Evolutionary conservation across 64 coral and sea anemone species (phyloP).

Genomic region (Pocillopora damicornis): DNA sequence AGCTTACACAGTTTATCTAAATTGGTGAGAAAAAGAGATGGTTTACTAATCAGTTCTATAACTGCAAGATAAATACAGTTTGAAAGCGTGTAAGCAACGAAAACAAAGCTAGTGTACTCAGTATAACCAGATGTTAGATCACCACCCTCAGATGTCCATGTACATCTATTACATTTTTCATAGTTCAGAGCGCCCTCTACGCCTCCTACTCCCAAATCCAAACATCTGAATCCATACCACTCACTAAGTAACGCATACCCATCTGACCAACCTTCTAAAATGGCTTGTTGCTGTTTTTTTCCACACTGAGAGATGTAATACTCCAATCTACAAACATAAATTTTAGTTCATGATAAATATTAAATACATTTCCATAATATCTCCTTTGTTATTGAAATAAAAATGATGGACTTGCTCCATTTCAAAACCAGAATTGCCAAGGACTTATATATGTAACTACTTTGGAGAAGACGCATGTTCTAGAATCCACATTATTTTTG

Average conservation of each 20-base stretch:
- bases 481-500: too few relatives aligned
- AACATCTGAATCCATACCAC: too few relatives aligned
- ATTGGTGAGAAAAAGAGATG: neutral
- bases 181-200: too few relatives aligned
- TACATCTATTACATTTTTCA: too few relatives aligned
- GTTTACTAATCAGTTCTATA: neutral
- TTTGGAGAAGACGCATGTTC: too few relatives aligned
- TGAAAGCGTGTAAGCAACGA: neutral
- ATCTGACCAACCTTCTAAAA: slow-evolving; percentile 80
- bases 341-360: neutral
- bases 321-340: slow-evolving; percentile 57
- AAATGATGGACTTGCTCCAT: neutral
- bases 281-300: slow-evolving; percentile 63
- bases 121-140: too few relatives aligned
- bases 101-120: too few relatives aligned
- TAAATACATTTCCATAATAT: neutral
- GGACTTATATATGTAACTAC: too few relatives aligned
- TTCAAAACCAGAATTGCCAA: too few relatives aligned
- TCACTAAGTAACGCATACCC: neutral
- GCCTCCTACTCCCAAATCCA: too few relatives aligned
- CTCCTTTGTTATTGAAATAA: neutral
- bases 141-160: too few relatives aligned
- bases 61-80: neutral
- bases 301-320: slow-evolving; percentile 64
- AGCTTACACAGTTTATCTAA: slow-evolving; percentile 81